Evolutionary conservation across 2,797 vertebrate species (phyloP), one percentile per base, ranked within the genome.

Genomic region (Gobio occitaniae): DNA sequence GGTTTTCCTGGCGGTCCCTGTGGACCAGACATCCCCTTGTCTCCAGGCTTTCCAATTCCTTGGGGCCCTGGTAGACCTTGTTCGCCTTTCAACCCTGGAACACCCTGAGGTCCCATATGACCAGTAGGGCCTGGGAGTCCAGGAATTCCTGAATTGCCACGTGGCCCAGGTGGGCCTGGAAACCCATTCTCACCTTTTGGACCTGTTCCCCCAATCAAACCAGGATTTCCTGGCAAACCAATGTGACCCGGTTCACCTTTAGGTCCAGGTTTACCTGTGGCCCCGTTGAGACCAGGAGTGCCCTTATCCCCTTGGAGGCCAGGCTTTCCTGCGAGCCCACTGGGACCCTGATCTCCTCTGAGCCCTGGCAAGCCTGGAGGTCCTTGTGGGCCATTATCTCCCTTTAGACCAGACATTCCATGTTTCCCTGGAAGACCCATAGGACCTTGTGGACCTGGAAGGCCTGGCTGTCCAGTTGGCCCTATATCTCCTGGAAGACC

Each of bases 381-480:
- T 21, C 98, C 98, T 1, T 93, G 95, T 0, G 95, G 96, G 12
- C 98, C 98, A 21, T 92, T 56, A 0, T 99, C 98, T 52, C 98
- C 98, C 88, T 98, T 99, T 47, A 91, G 83, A 6, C 98, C 98
- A 0, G 96, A 94, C 15, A 96, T 89, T 44, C 98, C 98, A 36
- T 97, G 95, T 92, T 98, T 99, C 87, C 98, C 98, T 61, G 98
- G 98, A 77, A 98, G 93, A 54, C 98, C 98, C 96, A 97, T 98
- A 89, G 96, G 95, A 0, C 98, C 98, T 2, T 97, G 97, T 11
- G 95, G 92, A 74, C 98, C 98, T 1, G 96, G 95, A 0, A 92
- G 90, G 25, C 98, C 98, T 4, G 94, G 92, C 78, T 95, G 92
- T 85, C 98, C 98, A 8, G 96, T 94, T 83, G 95, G 94, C 6